Evolutionary conservation across 2,113 vertebrate species (phyloP).

Genomic region (Motacilla alba): DNA sequence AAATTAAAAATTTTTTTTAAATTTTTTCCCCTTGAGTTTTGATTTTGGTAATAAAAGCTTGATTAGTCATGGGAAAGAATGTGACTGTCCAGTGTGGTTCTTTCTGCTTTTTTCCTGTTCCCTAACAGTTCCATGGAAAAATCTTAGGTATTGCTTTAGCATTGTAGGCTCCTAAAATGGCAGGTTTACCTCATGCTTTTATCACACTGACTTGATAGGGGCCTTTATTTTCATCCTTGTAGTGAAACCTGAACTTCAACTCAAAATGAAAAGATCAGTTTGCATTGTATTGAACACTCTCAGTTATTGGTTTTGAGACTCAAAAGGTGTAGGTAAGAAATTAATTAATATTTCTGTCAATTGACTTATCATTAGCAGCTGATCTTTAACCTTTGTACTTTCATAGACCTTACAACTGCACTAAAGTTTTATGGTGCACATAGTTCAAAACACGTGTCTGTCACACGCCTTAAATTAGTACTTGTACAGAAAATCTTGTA

Average conservation of each 20-base stretch:
- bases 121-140: not conserved
- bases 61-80: not conserved
- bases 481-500: not conserved
- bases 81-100: not conserved
- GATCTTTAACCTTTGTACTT: not conserved
- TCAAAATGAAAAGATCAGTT: not conserved
- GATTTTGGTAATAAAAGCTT: not conserved
- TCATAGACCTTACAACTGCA: not conserved
- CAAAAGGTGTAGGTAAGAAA: not conserved
- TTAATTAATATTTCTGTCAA: not conserved
- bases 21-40: not conserved
- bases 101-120: not conserved
- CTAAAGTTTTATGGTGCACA: not conserved
- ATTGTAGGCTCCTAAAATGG: not conserved
- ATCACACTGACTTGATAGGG: not conserved
- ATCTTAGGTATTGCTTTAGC: not conserved
- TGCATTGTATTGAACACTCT: not conserved
- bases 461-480: not conserved
- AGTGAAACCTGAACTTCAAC: not conserved
- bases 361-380: not conserved
- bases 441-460: not conserved
- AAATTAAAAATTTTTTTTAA: not conserved
- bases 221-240: not conserved
- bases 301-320: not conserved
- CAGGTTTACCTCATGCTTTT: not conserved